Evolutionary conservation across 2,113 vertebrate species (phyloP), one percentile per base, ranked within the genome.

Genomic region (Caracal caracal): DNA sequence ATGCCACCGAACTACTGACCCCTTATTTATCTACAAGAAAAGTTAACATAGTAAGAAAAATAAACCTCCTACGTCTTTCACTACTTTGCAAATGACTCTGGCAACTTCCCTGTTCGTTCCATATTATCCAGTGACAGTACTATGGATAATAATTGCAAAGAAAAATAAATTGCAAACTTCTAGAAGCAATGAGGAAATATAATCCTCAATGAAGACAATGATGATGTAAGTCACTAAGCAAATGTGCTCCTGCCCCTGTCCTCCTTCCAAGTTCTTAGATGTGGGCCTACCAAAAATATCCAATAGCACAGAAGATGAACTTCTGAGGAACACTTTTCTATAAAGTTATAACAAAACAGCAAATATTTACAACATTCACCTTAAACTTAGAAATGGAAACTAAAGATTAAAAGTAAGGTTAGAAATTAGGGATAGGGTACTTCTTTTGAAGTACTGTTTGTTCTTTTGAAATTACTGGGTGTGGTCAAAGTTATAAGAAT

Each of bases 351-450:
- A 56, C 5, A 70, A 66, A 78, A 79, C 17, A 19, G 13, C 8
- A 35, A 90, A 12, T n/a, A 56, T 1, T 79, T 82, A 24, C 51
- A 68, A 82, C 13, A 75, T 47, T 90, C 30, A 85, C 5, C 51
- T 95, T 70, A 85, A 93, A 56, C 76, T 90, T 82, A 59, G 10
- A 95, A 81, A 75, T 66, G 40, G 43, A 90, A 87, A 90, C 33
- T 82, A 47, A 76, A 47, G 13, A 83, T 92, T 83, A 66, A 95
- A 79, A 33, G 59, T 68, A 85, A 59, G 56, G 20, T 59, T 59
- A 59, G 51, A 53, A 53, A 53, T 53, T 24, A 82, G 26, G 20
- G 92, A 71, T 47, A 22, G 43, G 4, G 0, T 28, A 65, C 49
- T 96, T 65, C 80, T 88, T 87, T 33, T 79, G 66, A 94, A 59